These are phyloP conservation scores for Leptodactylus fuscus DNA, from an alignment of 2,113 vertebrate species.

Conservation along the genomic window DNA sequence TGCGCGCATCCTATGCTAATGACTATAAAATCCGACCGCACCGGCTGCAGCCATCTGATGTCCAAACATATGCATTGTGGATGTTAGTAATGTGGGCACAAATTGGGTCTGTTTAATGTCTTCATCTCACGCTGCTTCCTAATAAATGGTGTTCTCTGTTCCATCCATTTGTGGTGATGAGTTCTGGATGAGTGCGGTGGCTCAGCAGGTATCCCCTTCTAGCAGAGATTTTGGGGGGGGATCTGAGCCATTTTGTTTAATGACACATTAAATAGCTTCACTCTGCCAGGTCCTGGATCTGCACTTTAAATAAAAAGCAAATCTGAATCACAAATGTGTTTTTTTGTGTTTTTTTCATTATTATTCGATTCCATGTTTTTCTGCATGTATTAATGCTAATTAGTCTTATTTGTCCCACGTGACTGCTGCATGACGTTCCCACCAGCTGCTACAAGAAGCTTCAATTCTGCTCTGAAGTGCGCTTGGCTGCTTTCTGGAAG, in stretches of 20 bases:
- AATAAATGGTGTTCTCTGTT: conserved; percentile 12
- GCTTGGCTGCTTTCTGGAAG: conserved; percentile 61
- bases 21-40: background rate
- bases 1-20: background rate
- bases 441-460: conserved; percentile 61
- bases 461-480: background rate
- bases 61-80: background rate
- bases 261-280: conserved; percentile 1
- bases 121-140: conserved; percentile 5
- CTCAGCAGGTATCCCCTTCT: conserved; percentile 2
- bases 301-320: background rate
- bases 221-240: background rate
- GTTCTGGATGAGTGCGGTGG: background rate
- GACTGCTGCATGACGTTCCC: conserved; percentile 1
- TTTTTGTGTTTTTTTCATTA: background rate
- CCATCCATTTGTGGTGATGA: conserved; percentile 4
- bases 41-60: background rate
- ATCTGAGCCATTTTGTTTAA: conserved; percentile 4
- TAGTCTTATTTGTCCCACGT: background rate
- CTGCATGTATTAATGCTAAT: conserved; percentile 58
- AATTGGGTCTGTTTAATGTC: conserved; percentile 26
- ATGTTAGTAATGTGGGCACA: background rate
- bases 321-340: background rate
- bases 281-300: conserved; percentile 3
- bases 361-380: background rate